Conservation (phyloP, 2,797 vertebrate species). For the Mustela erminea region DNA sequence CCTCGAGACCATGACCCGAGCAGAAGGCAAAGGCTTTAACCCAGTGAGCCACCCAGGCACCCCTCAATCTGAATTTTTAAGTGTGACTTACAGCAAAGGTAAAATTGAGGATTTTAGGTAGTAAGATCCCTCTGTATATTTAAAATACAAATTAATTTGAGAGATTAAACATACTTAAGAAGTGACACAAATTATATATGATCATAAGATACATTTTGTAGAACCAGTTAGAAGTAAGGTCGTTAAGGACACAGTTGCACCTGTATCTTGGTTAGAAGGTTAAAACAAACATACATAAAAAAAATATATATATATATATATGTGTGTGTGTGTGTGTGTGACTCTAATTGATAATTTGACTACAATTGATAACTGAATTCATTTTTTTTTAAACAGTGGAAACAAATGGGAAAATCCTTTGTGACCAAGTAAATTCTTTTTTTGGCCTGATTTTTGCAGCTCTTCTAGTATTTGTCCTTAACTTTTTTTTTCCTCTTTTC, state of each 20-base stretch:
- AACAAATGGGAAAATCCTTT: conserved; percentile 1
- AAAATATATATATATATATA: too few relatives aligned
- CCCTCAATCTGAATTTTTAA: not conserved
- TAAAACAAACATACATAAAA: not conserved
- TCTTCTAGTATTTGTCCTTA: not conserved
- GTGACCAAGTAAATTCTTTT: not conserved
- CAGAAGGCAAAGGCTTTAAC: too few relatives aligned
- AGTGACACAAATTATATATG: not conserved
- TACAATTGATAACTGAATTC: not conserved
- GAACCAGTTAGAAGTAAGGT: not conserved
- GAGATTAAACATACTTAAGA: not conserved
- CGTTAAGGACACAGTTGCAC: not conserved
- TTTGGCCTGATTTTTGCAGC: not conserved
- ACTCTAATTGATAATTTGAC: not conserved
- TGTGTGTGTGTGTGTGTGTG: not conserved
- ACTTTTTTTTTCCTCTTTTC: not conserved
- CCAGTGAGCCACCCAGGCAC: too few relatives aligned
- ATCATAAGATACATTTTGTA: not conserved
- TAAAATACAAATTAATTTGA: conserved; percentile 37
- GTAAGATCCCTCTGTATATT: not conserved
- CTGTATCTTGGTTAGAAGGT: not conserved
- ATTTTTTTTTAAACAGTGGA: not conserved
- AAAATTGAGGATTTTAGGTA: conserved; percentile 14
- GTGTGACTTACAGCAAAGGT: not conserved
- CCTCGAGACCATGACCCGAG: too few relatives aligned